Evolutionary conservation across 2,797 vertebrate species (phyloP), one percentile per base, ranked within the genome.

Genomic region (Sylvilagus floridanus): DNA sequence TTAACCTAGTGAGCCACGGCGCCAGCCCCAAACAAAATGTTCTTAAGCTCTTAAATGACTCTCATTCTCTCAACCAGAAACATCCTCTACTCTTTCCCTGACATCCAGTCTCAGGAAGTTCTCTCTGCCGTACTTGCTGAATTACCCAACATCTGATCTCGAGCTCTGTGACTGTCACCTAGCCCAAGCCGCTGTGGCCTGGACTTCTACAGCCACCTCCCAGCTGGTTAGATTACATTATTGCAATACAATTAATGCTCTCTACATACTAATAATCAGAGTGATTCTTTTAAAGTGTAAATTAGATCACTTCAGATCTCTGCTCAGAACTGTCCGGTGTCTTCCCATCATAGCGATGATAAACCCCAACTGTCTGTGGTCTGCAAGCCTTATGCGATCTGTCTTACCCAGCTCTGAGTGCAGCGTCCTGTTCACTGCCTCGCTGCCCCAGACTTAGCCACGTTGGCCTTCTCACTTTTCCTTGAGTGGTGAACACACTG

Each of bases 71-170:
- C 35, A 85, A 28, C 26, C 54, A 32, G 75, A 30, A 85, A 78
- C 8, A n/a, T 93, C 35, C 52, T 65, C 22, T 7, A 14, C n/a
- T 66, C 26, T 91, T 86, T 86, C 69, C 77, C 42, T 57, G n/a
- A 21, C 32, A n/a, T 37, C 35, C 22, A 12, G 26, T 82, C 30
- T 35, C 71, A 66, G 30, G 19, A 76, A 21, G 30, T 69, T 68
- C n/a, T 35, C 76, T 47, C 69, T 85, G 84, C 63, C 72, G 88
- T 93, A 6, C 3, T 94, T 90, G 47, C 60, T 37, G 57, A 88
- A 4, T 75, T 30, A 63, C 37, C 35, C 50, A 21, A 47, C 10
- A 5, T n/a, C 72, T 62, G 19, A 37, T 63, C 52, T 7, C 76
- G 28, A 4, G 5, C 12, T 30, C n/a, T 50, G 0, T 88, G 57